Conservation (phyloP, 2,113 vertebrate species). For the Salvelinus fontinalis region DNA sequence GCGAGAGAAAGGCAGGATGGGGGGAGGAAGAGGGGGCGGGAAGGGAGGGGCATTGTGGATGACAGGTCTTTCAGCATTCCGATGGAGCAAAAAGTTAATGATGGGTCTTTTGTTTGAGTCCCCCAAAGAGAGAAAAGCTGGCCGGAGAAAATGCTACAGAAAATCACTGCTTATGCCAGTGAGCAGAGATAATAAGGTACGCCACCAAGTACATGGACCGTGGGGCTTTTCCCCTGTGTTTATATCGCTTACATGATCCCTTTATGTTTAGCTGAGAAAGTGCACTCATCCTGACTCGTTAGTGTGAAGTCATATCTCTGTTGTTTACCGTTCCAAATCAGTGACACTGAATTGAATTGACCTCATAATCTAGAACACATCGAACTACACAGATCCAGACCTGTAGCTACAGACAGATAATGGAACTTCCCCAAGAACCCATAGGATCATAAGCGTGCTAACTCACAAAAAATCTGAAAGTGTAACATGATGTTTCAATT, state of each 20-base stretch:
- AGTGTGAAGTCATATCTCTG: no score
- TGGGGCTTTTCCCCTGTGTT: neutral
- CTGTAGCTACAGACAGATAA: no score
- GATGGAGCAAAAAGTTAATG: slow-evolving; percentile 80
- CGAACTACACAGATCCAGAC: no score
- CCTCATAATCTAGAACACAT: no score
- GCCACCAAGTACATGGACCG: neutral
- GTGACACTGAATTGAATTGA: no score
- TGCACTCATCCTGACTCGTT: no score
- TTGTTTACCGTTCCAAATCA: no score
- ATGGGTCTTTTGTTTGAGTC: slow-evolving; percentile 37
- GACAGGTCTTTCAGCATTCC: slow-evolving; percentile 69
- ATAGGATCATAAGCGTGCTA: no score
- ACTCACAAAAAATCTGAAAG: no score
- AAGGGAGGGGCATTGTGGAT: neutral
- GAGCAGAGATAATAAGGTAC: neutral
- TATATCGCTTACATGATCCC: slow-evolving; percentile 2
- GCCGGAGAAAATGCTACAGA: neutral
- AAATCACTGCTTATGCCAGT: slow-evolving; percentile 1
- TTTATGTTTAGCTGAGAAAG: no score
- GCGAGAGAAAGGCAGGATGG: slow-evolving; percentile 12
- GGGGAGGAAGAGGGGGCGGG: slow-evolving; percentile 18
- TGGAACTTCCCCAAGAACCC: no score
- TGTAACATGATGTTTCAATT: no score
- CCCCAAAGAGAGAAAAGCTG: slow-evolving; percentile 1